Base-by-base conservation (phyloP, 2,888 invertebrate genomes). In the Lagria hirta region DNA sequence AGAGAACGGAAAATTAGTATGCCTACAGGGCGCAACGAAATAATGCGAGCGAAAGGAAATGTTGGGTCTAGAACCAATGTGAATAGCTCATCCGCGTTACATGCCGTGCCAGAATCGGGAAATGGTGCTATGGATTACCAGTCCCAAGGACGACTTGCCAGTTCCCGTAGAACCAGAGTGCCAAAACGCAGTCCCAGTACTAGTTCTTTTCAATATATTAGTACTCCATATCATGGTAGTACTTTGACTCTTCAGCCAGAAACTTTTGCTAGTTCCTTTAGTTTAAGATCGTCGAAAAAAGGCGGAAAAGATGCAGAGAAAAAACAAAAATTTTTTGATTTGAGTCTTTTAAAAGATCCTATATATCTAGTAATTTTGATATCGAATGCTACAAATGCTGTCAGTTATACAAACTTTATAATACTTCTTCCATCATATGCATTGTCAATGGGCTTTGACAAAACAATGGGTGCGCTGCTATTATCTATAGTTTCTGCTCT, bases 381-480 rank as follows among this genome's bases (percentile, higher is more conserved):
- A 60, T 90, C 89, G 0, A 90, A 89, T 60, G 89, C 87, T 26
- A 88, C 90, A 0, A 88, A 86, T 49, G 91, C 90, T 1, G 87
- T 91, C 32, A 87, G 89, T 45, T 90, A 89, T 58, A 90, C 90
- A 0, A 91, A 91, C 62, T 89, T 91, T 55, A 83, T 89, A 1
- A 89, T 91, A 32, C 65, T 90, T 10, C 76, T 91, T 11, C 90
- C 91, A 3, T 79, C 84, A 0, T 90, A 88, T 62, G 90, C 89
- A 0, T 68, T 80, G 3, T 77, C 80, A 14, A 72, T 87, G 32
- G 80, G 81, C 0, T 89, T 84, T 59, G 81, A 84, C 62, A 86
- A 86, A 58, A 76, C 81, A 0, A 71, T 79, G 37, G 83, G 86
- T 0, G 86, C 88, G 3, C 80, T 85, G 53, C 67, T 91, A 13